These are phyloP conservation scores for Panopea generosa DNA, from an alignment of 2,888 invertebrate genomes.

Conservation along the genomic window DNA sequence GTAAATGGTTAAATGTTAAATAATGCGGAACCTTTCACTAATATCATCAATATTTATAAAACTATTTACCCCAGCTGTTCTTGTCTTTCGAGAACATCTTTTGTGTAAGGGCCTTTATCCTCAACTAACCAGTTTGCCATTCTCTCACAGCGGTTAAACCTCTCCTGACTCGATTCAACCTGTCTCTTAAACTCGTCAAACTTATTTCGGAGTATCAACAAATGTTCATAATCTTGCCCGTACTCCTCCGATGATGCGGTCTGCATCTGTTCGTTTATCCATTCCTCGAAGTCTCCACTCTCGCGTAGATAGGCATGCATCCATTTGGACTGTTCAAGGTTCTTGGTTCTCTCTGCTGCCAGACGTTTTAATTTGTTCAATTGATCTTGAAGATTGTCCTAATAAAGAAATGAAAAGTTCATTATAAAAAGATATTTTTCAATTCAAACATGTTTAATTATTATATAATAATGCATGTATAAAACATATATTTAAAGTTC, in stretches of 20 bases:
- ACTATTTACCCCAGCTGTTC: slow-evolving; percentile 95
- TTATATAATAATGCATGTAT: too few relatives aligned
- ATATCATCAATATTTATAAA: too few relatives aligned
- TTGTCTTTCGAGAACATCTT: slow-evolving; percentile 93
- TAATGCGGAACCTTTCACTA: too few relatives aligned
- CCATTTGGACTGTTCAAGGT: slow-evolving; percentile 96
- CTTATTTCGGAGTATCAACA: slow-evolving; percentile 90
- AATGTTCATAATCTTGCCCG: slow-evolving; percentile 98
- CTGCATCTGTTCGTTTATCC: slow-evolving; percentile 97
- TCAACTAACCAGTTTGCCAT: slow-evolving; percentile 87
- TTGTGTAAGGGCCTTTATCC: slow-evolving; percentile 93
- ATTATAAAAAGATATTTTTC: too few relatives aligned
- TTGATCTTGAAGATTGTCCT: slow-evolving; percentile 85
- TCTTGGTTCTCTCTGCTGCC: slow-evolving; percentile 92
- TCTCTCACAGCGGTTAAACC: slow-evolving; percentile 89
- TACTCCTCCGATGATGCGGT: slow-evolving; percentile 97
- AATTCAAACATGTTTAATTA: too few relatives aligned
- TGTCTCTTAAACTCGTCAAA: slow-evolving; percentile 96
- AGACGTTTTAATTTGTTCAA: slow-evolving; percentile 92
- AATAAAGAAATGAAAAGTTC: slow-evolving; percentile 24
- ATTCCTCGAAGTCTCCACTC: slow-evolving; percentile 95
- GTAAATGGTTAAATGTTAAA: too few relatives aligned
- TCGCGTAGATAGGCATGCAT: slow-evolving; percentile 86
- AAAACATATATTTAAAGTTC: too few relatives aligned
- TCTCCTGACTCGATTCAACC: slow-evolving; percentile 93